Conservation (phyloP, 2,888 invertebrate genomes). For the Scaeva pyrastri region DNA sequence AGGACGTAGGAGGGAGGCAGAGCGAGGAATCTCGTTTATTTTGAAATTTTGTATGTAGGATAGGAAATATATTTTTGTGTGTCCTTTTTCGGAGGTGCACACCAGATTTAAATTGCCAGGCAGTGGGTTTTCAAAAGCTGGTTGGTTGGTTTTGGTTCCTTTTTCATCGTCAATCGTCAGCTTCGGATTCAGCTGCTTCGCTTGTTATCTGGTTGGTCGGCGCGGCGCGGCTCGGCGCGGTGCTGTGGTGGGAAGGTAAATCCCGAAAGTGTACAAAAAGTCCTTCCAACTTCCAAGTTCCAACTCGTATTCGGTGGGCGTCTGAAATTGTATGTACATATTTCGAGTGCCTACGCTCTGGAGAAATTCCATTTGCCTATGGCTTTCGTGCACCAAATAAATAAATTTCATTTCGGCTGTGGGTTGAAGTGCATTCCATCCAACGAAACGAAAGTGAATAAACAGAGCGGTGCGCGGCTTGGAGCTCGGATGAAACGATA, state of each 20-base stretch:
- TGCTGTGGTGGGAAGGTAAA: constrained; percentile 27
- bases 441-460: constrained; percentile 33
- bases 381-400: constrained; percentile 74
- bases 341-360: constrained; percentile 61
- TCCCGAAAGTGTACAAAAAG: constrained; percentile 42
- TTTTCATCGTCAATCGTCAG: constrained; percentile 5
- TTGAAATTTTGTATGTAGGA: constrained; percentile 20
- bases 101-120: constrained; percentile 50
- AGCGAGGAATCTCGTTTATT: constrained; percentile 50
- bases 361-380: constrained; percentile 70
- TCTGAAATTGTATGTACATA: constrained; percentile 65
- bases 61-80: constrained; percentile 26
- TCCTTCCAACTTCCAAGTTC: no score
- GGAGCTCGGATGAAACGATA: neutral
- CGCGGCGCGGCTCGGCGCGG: neutral
- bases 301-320: constrained; percentile 53
- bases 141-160: constrained; percentile 29
- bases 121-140: constrained; percentile 33
- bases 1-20: neutral
- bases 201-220: constrained; percentile 64
- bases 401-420: constrained; percentile 72
- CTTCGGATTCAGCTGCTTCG: constrained; percentile 26
- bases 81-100: constrained; percentile 32
- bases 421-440: constrained; percentile 52
- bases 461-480: constrained; percentile 1